These are phyloP conservation scores for Drosophila antonietae DNA, from an alignment of 2,888 invertebrate species.

Conservation along the genomic window DNA sequence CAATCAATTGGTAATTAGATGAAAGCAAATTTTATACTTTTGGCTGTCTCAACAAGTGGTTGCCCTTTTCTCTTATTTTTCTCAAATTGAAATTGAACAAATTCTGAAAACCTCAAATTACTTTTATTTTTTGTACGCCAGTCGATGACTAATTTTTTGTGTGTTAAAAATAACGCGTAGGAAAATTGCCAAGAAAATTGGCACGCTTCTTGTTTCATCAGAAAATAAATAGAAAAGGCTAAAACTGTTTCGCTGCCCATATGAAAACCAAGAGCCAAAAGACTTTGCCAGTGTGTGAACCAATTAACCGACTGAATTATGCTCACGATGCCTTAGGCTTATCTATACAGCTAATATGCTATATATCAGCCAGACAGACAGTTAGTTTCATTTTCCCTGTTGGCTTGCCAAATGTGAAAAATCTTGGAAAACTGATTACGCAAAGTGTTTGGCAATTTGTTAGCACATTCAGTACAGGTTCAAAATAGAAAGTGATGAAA, in stretches of 20 bases:
- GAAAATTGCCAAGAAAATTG: slow-evolving; percentile 73
- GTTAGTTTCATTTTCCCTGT: slow-evolving; percentile 24
- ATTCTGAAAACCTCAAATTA: slow-evolving; percentile 32
- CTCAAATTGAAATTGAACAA: slow-evolving; percentile 38
- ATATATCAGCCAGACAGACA: slow-evolving; percentile 6
- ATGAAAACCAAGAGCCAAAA: slow-evolving; percentile 21
- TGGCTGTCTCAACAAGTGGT: slow-evolving; percentile 63
- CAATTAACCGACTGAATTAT: slow-evolving; percentile 73
- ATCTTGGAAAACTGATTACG: slow-evolving; percentile 15
- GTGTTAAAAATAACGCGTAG: slow-evolving; percentile 63
- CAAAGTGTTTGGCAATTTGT: slow-evolving; percentile 33
- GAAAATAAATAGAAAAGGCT: slow-evolving; percentile 17
- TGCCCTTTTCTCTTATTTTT: slow-evolving; percentile 28
- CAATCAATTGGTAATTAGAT: slow-evolving; percentile 45
- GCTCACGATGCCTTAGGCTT: slow-evolving; percentile 46
- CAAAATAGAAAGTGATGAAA: slow-evolving; percentile 64
- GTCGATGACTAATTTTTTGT: slow-evolving; percentile 70
- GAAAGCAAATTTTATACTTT: slow-evolving; percentile 14
- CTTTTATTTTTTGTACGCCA: slow-evolving; percentile 9
- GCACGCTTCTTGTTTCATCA: slow-evolving; percentile 67
- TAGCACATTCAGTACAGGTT: slow-evolving; percentile 29
- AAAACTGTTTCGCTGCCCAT: not conserved
- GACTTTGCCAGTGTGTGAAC: slow-evolving; percentile 61
- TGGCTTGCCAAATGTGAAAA: slow-evolving; percentile 35
- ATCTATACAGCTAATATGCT: slow-evolving; percentile 26